Base-by-base conservation (phyloP, 2,113 vertebrate genomes). In the Oenanthe oenanthe region DNA sequence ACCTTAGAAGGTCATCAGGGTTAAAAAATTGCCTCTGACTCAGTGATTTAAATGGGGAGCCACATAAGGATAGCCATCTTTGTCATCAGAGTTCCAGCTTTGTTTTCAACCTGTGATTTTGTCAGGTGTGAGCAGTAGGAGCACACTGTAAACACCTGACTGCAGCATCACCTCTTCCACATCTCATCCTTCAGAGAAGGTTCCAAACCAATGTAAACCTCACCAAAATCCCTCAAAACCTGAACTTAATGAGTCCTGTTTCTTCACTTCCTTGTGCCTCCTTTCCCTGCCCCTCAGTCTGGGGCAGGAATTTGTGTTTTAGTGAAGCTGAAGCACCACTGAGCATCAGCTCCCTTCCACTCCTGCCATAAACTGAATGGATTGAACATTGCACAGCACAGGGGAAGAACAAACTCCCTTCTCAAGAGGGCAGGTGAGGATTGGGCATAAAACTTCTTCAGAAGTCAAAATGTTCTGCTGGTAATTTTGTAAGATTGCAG, bases 381-480 rank as follows among this genome's bases (percentile, higher is more conserved):
- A 18, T 51, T 63, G 42, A 15, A 25, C 5, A 34, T 16, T 34
- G 40, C 32, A 17, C 14, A n/a, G 40, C 48, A 42, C 24, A 17
- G 47, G 42, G 12, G 8, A 12, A 43, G 9, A 63, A 5, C 4
- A 34, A 48, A 2, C 13, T 45, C 40, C 10, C 16, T 36, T 26
- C 79, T 9, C 16, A 8, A 84, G 47, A 34, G 43, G 51, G 6
- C 8, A 8, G 45, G 29, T 51, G 65, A 43, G 65, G 60, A n/a
- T 22, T 4, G 0, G 34, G 8, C 16, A 1, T 16, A 16, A 0
- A 2, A 54, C 4, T 47, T 28, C 3, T 48, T 68, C 19, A 57
- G 31, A 43, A 74, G 31, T 65, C 57, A 32, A 60, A 65, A 42
- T 28, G 6, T 82, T 28, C 65, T 25, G 20, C 28, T 70, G 42